These are phyloP conservation scores for Nephila pilipes DNA, from an alignment of 1,140 invertebrate species.

Conservation along the genomic window DNA sequence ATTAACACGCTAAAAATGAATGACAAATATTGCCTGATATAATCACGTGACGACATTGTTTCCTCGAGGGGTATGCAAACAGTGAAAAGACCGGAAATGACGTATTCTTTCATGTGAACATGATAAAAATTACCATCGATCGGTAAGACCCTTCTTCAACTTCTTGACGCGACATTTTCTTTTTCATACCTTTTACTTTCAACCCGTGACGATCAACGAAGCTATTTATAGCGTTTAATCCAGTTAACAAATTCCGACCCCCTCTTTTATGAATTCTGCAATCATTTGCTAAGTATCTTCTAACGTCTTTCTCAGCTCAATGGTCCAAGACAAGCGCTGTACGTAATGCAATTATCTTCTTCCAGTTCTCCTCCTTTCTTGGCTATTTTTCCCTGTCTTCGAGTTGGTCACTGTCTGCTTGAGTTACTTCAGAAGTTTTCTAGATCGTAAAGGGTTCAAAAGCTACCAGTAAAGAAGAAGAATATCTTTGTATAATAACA, in stretches of 20 bases:
- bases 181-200: constrained; percentile 23
- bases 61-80: neutral
- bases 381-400: neutral
- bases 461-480: neutral
- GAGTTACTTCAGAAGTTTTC: constrained; percentile 35
- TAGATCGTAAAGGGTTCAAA: constrained; percentile 23
- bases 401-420: constrained; percentile 31
- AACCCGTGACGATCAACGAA: constrained; percentile 4
- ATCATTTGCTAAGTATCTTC: constrained; percentile 54
- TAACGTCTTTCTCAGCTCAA: constrained; percentile 46
- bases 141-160: neutral
- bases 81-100: neutral
- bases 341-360: constrained; percentile 43
- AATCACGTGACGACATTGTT: constrained; percentile 12
- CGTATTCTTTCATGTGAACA: neutral
- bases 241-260: constrained; percentile 42
- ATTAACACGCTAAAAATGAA: constrained; percentile 20
- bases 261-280: constrained; percentile 60
- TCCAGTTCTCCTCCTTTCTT: neutral
- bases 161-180: neutral
- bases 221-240: constrained; percentile 49
- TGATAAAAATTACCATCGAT: constrained; percentile 24
- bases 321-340: constrained; percentile 55
- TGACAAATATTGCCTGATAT: constrained; percentile 25
- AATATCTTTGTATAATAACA: constrained; percentile 21